Evolutionary conservation across 2,888 invertebrate species (phyloP), one percentile per base, ranked within the genome.

Genomic region (Pachycephus smyrnensis): DNA sequence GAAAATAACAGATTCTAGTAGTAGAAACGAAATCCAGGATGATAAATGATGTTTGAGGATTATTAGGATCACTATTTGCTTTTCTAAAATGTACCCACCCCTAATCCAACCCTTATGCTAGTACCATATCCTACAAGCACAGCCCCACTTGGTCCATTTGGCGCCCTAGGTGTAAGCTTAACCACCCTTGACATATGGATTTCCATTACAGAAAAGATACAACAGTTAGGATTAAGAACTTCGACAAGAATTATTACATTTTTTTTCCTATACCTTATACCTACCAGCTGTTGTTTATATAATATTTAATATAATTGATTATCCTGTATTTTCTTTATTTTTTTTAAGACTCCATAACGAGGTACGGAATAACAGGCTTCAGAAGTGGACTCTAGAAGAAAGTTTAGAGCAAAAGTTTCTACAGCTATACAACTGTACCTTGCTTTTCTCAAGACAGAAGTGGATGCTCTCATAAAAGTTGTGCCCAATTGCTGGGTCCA

Each of bases 41-140:
- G 89, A 90, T 89, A 89, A 90, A 90, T 84, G 89, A 89, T 86
- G 85, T 89, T 90, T 90, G 88, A 85, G 89, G 90, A 90, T 90
- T 90, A 90, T 83, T 84, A 84, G 85, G 82, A 85, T 85, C 77
- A 76, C 80, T 80, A 84, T 88, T 88, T 86, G 84, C 85, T 85
- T 85, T 86, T 87, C 86, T 82, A 86, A 84, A 87, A 86, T 86
- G 84, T 82, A 83, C 78, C 78, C 80, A 73, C 40, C 78, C 76
- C 33, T 84, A 84, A 84, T 80, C 84, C 81, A 32, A 76, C 80
- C 84, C 84, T 80, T 84, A 84, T 84, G 84, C 79, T 82, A 73
- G 73, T 55, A 2, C 40, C 40, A 23, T 75, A 76, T 74, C 75
- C 77, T 77, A 77, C 78, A 81, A 36, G 76, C 69, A 55, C 36